A percentile compares a stretch with the other conserved stretches of the same genome.
These are phyloP conservation scores for Drosophila tropicalis DNA, from an alignment of 1,140 invertebrate species.

Conservation along the genomic window DNA sequence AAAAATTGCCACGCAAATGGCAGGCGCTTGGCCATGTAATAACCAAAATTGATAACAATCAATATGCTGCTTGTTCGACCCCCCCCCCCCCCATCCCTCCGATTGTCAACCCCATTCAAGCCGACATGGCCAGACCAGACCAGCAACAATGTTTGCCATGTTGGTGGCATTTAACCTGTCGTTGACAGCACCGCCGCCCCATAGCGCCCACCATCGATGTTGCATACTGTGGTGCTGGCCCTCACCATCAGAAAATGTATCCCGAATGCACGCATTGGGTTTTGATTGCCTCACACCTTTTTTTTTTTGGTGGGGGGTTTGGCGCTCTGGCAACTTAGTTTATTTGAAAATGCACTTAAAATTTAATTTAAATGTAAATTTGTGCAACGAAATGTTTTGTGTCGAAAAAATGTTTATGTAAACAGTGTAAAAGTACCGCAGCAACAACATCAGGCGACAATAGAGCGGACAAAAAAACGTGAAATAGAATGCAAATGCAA, in stretches of 20 bases:
- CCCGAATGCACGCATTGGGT: constrained; percentile 76
- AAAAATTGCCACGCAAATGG: constrained; percentile 74
- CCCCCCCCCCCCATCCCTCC: constrained; percentile 4
- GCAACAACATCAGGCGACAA: constrained; percentile 46
- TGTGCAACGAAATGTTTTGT: constrained; percentile 79
- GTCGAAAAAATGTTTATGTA: constrained; percentile 79
- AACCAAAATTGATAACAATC: constrained; percentile 80
- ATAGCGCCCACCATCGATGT: neutral
- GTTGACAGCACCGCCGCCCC: constrained; percentile 61
- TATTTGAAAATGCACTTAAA: constrained; percentile 80
- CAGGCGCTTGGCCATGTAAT: constrained; percentile 71
- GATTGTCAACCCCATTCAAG: constrained; percentile 6
- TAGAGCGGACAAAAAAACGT: constrained; percentile 33
- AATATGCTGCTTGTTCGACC: constrained; percentile 57
- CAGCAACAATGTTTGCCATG: constrained; percentile 40
- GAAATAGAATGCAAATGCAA: constrained; percentile 80
- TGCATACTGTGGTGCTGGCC: neutral
- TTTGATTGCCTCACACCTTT: constrained; percentile 60
- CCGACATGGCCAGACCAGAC: constrained; percentile 8
- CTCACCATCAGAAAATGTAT: constrained; percentile 18
- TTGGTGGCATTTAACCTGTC: constrained; percentile 73
- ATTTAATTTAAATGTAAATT: constrained; percentile 82
- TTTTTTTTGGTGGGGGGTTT: constrained; percentile 7
- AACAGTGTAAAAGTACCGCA: constrained; percentile 63
- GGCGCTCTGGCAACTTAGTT: constrained; percentile 63